Conservation (phyloP, 2,113 vertebrate species). For the Micronisus gabar region DNA sequence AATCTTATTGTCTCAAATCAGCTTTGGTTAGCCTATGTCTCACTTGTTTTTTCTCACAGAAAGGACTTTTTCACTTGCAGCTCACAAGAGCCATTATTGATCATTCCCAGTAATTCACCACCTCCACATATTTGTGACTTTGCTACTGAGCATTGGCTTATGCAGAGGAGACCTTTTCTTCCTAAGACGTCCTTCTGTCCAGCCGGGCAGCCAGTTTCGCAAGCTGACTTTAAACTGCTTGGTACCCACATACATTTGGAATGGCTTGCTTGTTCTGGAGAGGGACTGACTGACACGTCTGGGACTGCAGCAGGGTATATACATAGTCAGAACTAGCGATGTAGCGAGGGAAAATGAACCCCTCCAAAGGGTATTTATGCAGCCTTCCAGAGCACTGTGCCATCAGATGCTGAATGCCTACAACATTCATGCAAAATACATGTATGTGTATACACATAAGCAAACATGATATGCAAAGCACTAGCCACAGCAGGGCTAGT, state of each 20-base stretch:
- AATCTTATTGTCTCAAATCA: not conserved
- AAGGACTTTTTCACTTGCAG: not conserved
- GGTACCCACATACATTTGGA: not conserved
- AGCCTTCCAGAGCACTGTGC: not conserved
- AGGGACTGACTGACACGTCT: not conserved
- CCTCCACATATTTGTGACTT: not conserved
- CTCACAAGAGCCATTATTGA: not conserved
- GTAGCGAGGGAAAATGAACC: not conserved
- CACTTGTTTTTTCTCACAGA: not conserved
- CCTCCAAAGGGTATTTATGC: not conserved
- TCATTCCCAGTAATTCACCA: not conserved
- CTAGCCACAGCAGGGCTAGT: not conserved
- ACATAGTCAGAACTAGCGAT: not conserved
- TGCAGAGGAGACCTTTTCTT: not conserved
- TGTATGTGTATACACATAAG: not conserved
- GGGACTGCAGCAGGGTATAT: not conserved
- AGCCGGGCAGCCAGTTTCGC: not conserved
- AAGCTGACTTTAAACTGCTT: not conserved
- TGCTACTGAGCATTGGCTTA: not conserved
- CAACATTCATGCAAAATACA: not conserved
- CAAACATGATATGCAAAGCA: not conserved
- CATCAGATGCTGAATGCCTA: not conserved
- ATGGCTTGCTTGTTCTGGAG: rapidly evolving
- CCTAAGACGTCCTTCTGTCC: not conserved
- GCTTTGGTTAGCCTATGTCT: not conserved